phyloP scores from a whole-genome alignment of 2,113 vertebrate genomes.

The Drymodes brunneopygia region DNA sequence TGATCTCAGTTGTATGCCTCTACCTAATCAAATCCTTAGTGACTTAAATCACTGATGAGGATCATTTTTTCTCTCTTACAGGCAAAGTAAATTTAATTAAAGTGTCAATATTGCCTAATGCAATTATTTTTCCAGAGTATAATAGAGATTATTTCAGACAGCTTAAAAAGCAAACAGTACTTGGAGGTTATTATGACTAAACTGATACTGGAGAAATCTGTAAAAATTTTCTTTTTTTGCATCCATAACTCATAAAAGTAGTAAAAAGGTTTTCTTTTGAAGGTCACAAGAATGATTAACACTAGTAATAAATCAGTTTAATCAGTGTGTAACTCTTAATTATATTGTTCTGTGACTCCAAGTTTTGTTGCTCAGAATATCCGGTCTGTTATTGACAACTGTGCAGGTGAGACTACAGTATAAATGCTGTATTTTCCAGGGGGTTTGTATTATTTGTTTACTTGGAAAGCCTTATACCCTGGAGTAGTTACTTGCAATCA shows the following conservation, averaged over 20 bases:
- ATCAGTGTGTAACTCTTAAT: not conserved
- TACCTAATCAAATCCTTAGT: slow-evolving; percentile 50
- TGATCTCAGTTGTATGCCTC: slow-evolving; percentile 21
- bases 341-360: not conserved
- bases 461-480: not conserved
- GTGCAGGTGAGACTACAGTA: not conserved
- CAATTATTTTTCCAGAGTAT: slow-evolving; percentile 35
- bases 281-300: not conserved
- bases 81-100: slow-evolving; percentile 64
- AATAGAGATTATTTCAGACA: slow-evolving; percentile 44
- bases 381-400: not conserved
- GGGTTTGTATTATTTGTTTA: not conserved
- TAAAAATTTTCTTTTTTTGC: not conserved
- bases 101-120: slow-evolving; percentile 55
- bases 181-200: slow-evolving; percentile 23
- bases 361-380: not conserved
- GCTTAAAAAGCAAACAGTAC: slow-evolving; percentile 28
- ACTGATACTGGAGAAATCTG: not conserved
- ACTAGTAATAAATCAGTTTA: not conserved
- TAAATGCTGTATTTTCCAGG: not conserved
- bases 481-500: not conserved
- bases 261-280: not conserved
- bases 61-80: slow-evolving; percentile 24
- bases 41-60: slow-evolving; percentile 40
- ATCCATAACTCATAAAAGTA: not conserved